These are phyloP conservation scores for Holothuria leucospilota DNA, from an alignment of 53 echinoderm and acorn worm species.

Conservation along the genomic window DNA sequence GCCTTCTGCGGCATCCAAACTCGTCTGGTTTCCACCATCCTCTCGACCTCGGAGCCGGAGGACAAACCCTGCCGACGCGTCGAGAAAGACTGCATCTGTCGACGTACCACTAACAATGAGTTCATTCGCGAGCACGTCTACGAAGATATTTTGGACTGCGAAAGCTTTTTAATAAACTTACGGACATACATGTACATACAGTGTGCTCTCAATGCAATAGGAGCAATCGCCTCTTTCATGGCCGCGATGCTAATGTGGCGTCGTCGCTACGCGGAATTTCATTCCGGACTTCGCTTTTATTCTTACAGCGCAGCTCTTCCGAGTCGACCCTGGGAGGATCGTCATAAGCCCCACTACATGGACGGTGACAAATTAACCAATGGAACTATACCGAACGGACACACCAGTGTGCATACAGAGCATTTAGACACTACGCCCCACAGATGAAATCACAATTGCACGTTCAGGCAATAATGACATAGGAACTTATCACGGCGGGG, in stretches of 20 bases:
- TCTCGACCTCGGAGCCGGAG: conserved; percentile 5
- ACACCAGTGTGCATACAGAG: not conserved
- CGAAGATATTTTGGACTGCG: conserved; percentile 80
- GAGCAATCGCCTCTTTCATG: conserved; percentile 86
- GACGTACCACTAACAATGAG: conserved; percentile 61
- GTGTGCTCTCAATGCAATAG: conserved; percentile 92
- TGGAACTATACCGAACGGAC: conserved; percentile 51
- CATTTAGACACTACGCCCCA: not conserved
- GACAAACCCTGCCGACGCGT: conserved; percentile 57
- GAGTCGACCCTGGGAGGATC: conserved; percentile 88
- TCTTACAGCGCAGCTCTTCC: conserved; percentile 97
- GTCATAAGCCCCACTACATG: conserved; percentile 81
- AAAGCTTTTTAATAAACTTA: conserved; percentile 82
- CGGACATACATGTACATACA: conserved; percentile 95
- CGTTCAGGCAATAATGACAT: no score
- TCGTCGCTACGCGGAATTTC: conserved; percentile 93
- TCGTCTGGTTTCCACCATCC: conserved; percentile 64
- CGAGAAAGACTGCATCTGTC: conserved; percentile 67
- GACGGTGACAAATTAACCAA: conserved; percentile 63
- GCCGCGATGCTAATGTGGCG: conserved; percentile 97
- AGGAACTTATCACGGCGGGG: no score
- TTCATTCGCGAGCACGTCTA: conserved; percentile 77
- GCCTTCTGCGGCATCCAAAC: conserved; percentile 98
- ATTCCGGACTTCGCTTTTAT: conserved; percentile 95
- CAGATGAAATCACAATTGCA: not conserved